Percentiles rank a stretch among this genome's conserved stretches.
These are phyloP conservation scores for Oreocharis arfaki DNA, from an alignment of 2,113 vertebrate genomes.

Conservation along the genomic window DNA sequence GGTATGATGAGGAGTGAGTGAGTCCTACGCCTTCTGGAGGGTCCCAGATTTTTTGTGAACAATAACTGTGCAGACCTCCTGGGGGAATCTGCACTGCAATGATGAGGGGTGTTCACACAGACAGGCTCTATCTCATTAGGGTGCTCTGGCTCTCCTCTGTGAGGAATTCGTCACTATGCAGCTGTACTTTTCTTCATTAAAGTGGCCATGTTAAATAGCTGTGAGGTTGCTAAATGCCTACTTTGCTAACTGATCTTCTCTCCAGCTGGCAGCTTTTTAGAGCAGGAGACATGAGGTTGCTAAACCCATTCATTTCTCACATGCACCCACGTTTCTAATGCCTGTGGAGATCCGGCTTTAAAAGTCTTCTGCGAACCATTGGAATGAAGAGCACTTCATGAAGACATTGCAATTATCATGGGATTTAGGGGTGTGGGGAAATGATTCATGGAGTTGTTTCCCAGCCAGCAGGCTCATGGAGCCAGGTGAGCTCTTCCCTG, in stretches of 20 bases:
- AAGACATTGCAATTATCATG: neutral
- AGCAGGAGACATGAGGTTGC: neutral
- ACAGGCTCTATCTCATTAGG: neutral
- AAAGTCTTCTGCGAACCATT: neutral
- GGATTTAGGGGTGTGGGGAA: slow-evolving; percentile 9
- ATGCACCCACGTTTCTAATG: neutral
- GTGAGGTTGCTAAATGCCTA: neutral
- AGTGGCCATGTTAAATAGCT: neutral
- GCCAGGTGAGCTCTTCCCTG: slow-evolving; percentile 56
- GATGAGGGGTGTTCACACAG: neutral
- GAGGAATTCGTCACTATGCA: neutral
- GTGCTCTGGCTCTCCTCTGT: neutral
- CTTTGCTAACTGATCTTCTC: neutral
- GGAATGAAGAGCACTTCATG: neutral
- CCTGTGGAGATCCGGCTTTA: neutral
- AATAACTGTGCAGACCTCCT: neutral
- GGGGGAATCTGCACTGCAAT: neutral
- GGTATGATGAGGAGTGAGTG: neutral
- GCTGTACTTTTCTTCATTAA: neutral
- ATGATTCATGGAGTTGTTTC: neutral
- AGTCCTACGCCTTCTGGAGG: neutral
- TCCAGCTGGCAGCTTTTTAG: neutral
- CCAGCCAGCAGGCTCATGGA: slow-evolving; percentile 39
- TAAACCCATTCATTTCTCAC: neutral
- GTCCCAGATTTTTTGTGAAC: neutral